These are phyloP conservation scores for Halesus radiatus DNA, from an alignment of 1,140 invertebrate genomes.

Conservation along the genomic window DNA sequence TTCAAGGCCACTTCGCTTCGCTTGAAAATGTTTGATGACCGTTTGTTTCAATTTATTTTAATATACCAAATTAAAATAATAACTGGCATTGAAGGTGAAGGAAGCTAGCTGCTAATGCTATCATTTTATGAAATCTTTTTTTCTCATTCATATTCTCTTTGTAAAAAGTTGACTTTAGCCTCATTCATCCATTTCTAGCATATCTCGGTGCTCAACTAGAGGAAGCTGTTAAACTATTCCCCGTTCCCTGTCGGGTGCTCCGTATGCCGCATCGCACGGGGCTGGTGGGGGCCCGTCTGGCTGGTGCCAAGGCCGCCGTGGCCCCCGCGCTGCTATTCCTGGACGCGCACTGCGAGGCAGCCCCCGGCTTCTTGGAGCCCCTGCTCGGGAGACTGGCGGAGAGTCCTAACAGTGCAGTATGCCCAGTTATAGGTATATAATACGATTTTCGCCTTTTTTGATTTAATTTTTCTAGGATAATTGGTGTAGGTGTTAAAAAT, in stretches of 20 bases:
- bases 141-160: too few species aligned
- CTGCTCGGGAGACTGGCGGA: conserved; percentile 83
- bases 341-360: conserved; percentile 95
- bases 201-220: conserved; percentile 86
- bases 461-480: too few species aligned
- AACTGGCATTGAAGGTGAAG: too few species aligned
- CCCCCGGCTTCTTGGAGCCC: conserved; percentile 91
- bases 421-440: conserved; percentile 90
- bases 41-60: too few species aligned
- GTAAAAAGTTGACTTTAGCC: too few species aligned
- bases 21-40: too few species aligned
- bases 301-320: conserved; percentile 84
- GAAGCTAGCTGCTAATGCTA: too few species aligned
- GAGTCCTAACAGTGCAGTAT: conserved; percentile 84
- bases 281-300: conserved; percentile 87
- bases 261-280: conserved; percentile 82
- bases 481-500: too few species aligned
- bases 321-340: conserved; percentile 88
- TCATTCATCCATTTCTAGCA: conserved; percentile 64
- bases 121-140: too few species aligned
- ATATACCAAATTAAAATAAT: too few species aligned
- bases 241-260: conserved; percentile 77
- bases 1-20: too few species aligned
- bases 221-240: conserved; percentile 79
- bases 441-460: too few species aligned